These are phyloP conservation scores for Bicyclus anynana DNA, from an alignment of 1,140 invertebrate genomes.

Conservation along the genomic window DNA sequence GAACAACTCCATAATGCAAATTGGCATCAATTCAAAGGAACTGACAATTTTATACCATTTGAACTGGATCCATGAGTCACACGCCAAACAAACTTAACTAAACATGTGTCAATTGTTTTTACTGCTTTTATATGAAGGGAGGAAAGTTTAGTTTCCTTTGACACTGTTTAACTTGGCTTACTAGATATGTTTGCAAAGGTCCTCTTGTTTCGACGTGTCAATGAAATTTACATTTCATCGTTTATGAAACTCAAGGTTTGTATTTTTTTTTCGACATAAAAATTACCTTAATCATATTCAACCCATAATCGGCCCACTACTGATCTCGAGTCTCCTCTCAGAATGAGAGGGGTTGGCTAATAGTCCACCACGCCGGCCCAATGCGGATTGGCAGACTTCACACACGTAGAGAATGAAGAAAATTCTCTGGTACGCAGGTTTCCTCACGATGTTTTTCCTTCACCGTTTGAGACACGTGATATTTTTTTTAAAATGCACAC, in stretches of 20 bases:
- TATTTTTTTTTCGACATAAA: too few species aligned
- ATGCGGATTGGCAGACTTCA: too few species aligned
- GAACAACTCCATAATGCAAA: slow-evolving; percentile 38
- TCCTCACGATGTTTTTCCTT: too few species aligned
- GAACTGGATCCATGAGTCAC: slow-evolving; percentile 31
- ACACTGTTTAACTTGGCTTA: background rate
- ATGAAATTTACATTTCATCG: slow-evolving; percentile 20
- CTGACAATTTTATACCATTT: slow-evolving; percentile 39
- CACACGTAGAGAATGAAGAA: too few species aligned
- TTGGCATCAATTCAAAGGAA: slow-evolving; percentile 40
- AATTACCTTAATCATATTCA: too few species aligned
- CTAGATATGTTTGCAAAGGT: background rate
- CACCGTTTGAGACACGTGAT: too few species aligned
- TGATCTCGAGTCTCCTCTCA: too few species aligned
- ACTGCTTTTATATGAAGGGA: background rate
- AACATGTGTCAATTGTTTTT: background rate
- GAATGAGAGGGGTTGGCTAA: too few species aligned
- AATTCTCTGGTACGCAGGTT: too few species aligned
- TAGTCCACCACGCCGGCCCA: too few species aligned
- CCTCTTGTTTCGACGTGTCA: slow-evolving; percentile 10
- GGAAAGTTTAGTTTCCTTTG: background rate
- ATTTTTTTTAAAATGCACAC: too few species aligned
- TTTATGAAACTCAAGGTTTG: slow-evolving; percentile 9
- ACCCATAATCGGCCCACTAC: too few species aligned
- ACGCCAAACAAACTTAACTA: slow-evolving; percentile 15